phyloP scores from a whole-genome alignment of 2,888 invertebrate species.

The Campaea margaritaria region DNA sequence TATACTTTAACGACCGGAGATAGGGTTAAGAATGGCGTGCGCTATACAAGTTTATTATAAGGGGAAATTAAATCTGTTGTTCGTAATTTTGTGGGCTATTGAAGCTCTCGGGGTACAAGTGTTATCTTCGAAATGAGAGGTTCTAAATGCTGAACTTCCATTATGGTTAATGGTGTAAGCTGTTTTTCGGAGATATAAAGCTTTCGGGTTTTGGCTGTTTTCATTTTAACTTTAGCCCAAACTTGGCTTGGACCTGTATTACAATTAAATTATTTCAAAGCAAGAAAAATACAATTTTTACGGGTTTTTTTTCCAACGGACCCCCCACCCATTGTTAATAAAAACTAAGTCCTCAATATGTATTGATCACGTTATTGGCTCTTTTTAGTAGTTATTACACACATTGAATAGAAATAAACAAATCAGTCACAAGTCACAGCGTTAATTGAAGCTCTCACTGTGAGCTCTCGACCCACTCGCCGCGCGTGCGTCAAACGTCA shows the following conservation, averaged over 20 bases:
- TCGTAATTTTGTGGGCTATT: slow-evolving; percentile 58
- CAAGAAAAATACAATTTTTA: too few relatives aligned
- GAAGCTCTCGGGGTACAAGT: slow-evolving; percentile 45
- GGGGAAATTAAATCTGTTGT: slow-evolving; percentile 68
- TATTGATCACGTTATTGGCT: too few relatives aligned
- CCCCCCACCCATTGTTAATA: too few relatives aligned
- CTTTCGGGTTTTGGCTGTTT: slow-evolving; percentile 14
- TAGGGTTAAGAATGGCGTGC: slow-evolving; percentile 40
- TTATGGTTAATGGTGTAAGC: slow-evolving; percentile 39
- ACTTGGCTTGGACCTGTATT: background rate
- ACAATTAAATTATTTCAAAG: too few relatives aligned
- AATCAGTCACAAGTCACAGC: background rate
- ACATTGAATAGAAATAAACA: too few relatives aligned
- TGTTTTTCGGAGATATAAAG: slow-evolving; percentile 31
- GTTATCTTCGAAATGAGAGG: slow-evolving; percentile 49
- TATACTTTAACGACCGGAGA: slow-evolving; percentile 38
- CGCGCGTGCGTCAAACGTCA: slow-evolving; percentile 27
- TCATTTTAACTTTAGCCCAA: slow-evolving; percentile 15
- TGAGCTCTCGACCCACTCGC: slow-evolving; percentile 3
- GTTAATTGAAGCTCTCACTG: background rate
- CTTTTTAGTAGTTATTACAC: too few relatives aligned
- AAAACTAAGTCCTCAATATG: too few relatives aligned
- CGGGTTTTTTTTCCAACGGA: too few relatives aligned
- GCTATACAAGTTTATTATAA: slow-evolving; percentile 51
- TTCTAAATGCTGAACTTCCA: slow-evolving; percentile 44